Evolutionary conservation across 2,888 invertebrate species (phyloP).

Genomic region (Phaedon cochleariae): DNA sequence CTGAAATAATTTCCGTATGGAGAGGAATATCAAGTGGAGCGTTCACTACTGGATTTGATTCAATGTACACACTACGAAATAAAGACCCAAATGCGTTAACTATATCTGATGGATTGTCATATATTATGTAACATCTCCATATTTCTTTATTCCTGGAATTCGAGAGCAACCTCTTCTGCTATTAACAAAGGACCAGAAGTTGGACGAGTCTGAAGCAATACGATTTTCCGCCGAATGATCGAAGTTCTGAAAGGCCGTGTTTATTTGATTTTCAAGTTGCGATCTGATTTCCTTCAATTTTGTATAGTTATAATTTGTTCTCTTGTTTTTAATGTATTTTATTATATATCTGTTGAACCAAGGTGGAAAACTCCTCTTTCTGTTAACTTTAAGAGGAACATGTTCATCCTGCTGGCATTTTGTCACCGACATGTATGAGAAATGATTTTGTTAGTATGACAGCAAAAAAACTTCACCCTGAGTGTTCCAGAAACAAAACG

Average conservation of each 20-base stretch:
- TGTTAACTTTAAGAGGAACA: conserved; percentile 5
- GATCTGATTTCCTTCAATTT: background rate
- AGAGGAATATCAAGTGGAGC: background rate
- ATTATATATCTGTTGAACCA: background rate
- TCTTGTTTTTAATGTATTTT: background rate
- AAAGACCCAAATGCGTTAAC: conserved; percentile 7
- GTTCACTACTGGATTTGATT: conserved; percentile 7
- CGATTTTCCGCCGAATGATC: background rate
- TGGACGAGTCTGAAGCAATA: conserved; percentile 4
- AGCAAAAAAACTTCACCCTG: too few relatives aligned
- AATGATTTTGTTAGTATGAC: too few relatives aligned
- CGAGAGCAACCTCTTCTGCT: conserved; percentile 4
- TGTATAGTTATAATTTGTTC: background rate
- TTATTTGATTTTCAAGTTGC: background rate
- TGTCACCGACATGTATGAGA: too few relatives aligned
- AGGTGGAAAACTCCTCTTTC: background rate
- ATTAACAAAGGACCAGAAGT: conserved; percentile 8
- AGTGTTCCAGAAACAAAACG: too few relatives aligned
- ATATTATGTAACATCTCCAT: background rate
- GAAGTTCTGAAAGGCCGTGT: background rate
- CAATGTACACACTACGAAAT: conserved; percentile 15
- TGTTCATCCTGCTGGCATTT: too few relatives aligned
- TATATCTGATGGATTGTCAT: background rate
- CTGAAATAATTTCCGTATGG: background rate
- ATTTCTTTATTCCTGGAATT: background rate